Evolutionary conservation across 2,888 invertebrate species (phyloP), one percentile per base, ranked within the genome.

Genomic region (Schizaphis graminum): DNA sequence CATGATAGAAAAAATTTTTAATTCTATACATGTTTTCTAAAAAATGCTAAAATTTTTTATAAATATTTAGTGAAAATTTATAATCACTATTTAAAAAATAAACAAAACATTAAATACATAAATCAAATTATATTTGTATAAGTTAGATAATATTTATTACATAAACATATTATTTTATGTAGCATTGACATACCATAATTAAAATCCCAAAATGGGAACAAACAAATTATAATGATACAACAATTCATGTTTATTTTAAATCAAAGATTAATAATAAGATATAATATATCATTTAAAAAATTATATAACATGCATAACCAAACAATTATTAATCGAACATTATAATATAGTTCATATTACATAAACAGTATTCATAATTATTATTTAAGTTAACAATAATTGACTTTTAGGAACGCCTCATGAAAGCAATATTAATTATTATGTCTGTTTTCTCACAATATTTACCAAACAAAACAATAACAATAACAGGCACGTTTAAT

Each of bases 391-490:
- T 77, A 77, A 77, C 77, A 77, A 77, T 77, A 77, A 77, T 77
- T 77, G 77, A 77, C 77, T 77, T 77, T 35, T 77, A 77, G 77
- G 77, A 77, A 77, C 77, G 77, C 77, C 35, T 35, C 21, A 35
- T 77, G 35, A 77, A 77, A 77, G 35, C 8, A 77, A 41, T 21
- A 35, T 35, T 35, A 3, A 77, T 77, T 35, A 77, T 77, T 77
- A 35, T 35, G 77, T 77, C 35, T 77, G 35, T 8, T 35, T 21
- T 77, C 77, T 77, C 77, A 77, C 77, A 77, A 21, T 77, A 77
- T 77, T 77, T 21, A 77, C 77, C 77, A 77, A 77, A 77, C 77
- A 77, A 77, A 77, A 77, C 77, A 77, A 77, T 21, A 77, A 77
- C 35, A 77, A 77, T 35, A 77, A 77, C 77, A 57, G 26, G 57